Evolutionary conservation across 2,113 vertebrate genomes (phyloP).

Genomic region (Marmota flaviventris): DNA sequence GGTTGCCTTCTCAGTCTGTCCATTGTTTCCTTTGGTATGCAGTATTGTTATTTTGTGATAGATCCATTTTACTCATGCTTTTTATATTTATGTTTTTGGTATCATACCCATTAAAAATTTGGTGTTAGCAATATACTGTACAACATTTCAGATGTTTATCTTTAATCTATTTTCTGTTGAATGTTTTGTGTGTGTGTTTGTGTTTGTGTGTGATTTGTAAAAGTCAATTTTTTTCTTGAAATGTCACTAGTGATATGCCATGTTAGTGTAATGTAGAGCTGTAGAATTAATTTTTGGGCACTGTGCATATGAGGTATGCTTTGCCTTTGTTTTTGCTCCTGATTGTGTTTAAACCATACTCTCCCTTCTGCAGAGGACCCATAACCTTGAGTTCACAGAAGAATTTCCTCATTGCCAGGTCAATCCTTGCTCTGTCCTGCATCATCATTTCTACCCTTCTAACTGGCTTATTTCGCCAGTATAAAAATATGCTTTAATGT

Average conservation of each 20-base stretch:
- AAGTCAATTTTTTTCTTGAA: background rate
- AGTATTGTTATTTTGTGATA: background rate
- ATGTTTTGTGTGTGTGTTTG: too few species aligned
- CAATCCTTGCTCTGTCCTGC: background rate
- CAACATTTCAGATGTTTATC: background rate
- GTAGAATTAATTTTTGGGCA: background rate
- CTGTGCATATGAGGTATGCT: background rate
- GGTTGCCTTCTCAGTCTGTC: background rate
- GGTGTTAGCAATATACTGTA: background rate
- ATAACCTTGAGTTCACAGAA: background rate
- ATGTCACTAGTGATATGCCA: background rate
- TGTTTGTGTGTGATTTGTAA: background rate
- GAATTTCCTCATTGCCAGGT: background rate
- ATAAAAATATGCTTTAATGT: background rate
- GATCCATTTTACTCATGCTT: background rate
- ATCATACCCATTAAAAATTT: background rate
- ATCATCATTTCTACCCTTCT: background rate
- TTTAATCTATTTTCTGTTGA: background rate
- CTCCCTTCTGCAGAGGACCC: background rate
- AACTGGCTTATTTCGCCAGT: background rate
- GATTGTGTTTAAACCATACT: background rate
- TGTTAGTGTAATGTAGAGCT: background rate
- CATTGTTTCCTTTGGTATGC: background rate
- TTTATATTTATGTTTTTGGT: background rate
- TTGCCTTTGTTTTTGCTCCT: background rate